These are phyloP conservation scores for Lutjanus argentimaculatus DNA, from an alignment of 2,797 vertebrate genomes.

Conservation along the genomic window DNA sequence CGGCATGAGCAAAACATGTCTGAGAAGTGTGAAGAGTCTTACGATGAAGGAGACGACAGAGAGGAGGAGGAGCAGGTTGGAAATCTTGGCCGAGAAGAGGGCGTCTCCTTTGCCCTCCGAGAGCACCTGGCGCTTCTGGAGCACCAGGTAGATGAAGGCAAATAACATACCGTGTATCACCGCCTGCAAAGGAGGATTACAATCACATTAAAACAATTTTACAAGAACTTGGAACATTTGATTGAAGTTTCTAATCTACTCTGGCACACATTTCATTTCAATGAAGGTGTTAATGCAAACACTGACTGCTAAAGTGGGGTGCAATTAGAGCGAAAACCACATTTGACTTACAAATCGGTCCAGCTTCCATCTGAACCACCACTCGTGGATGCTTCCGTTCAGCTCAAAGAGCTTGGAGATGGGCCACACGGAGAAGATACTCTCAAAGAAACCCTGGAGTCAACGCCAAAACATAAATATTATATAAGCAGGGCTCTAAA, in stretches of 20 bases:
- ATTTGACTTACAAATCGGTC: conserved; percentile 95
- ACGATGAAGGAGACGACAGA: conserved; percentile 94
- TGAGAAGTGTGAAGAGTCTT: conserved; percentile 66
- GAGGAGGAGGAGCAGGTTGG: conserved; percentile 93
- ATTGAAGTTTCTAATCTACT: background rate
- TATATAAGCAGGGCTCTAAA: background rate
- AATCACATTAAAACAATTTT: background rate
- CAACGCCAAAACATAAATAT: conserved; percentile 13
- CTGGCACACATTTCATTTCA: background rate
- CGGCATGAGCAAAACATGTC: background rate
- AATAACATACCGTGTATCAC: conserved; percentile 97
- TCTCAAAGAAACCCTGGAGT: conserved; percentile 93
- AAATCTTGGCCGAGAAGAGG: conserved; percentile 92
- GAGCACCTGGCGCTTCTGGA: conserved; percentile 93
- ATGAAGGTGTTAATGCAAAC: background rate
- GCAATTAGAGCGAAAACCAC: background rate
- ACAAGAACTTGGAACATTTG: background rate
- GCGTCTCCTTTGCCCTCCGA: conserved; percentile 95
- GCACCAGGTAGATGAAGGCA: conserved; percentile 94
- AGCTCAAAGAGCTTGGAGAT: conserved; percentile 95
- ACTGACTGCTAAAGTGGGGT: background rate
- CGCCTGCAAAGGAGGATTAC: conserved; percentile 82
- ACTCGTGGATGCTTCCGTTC: conserved; percentile 95
- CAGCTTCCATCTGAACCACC: conserved; percentile 99
- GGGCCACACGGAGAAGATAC: conserved; percentile 95